Conservation (phyloP, 1,140 invertebrate species). For the Musca vetustissima region DNA sequence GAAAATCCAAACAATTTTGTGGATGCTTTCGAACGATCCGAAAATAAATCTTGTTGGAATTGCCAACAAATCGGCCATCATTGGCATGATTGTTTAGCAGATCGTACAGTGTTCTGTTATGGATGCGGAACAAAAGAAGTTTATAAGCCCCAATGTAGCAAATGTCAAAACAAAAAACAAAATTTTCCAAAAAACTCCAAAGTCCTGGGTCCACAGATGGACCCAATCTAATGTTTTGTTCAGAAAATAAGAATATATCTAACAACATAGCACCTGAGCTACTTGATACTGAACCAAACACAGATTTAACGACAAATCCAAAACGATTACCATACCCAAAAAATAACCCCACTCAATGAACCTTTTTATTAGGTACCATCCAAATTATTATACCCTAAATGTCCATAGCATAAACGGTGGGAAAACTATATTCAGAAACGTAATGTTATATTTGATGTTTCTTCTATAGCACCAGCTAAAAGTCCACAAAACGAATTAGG, state of each 20-base stretch:
- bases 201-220: not conserved
- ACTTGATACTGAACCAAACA: not conserved
- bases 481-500: not conserved
- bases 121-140: too few species aligned
- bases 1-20: too few species aligned
- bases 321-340: not conserved
- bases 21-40: too few species aligned
- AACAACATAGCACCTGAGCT: too few species aligned
- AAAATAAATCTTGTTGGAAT: too few species aligned
- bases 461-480: not conserved
- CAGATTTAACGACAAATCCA: not conserved
- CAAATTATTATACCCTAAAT: not conserved
- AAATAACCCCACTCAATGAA: not conserved
- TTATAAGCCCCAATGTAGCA: constrained; percentile 10
- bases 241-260: not conserved
- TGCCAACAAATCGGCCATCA: too few species aligned
- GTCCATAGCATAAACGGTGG: too few species aligned
- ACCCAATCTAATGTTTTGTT: not conserved
- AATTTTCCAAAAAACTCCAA: not conserved
- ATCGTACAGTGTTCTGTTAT: too few species aligned
- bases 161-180: not conserved
- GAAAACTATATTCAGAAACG: too few species aligned
- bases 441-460: too few species aligned
- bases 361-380: not conserved
- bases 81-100: too few species aligned